Percentiles rank a stretch among this genome's conserved stretches.
phyloP scores from a whole-genome alignment of 2,888 invertebrate genomes.

The Cephus pygmeus region DNA sequence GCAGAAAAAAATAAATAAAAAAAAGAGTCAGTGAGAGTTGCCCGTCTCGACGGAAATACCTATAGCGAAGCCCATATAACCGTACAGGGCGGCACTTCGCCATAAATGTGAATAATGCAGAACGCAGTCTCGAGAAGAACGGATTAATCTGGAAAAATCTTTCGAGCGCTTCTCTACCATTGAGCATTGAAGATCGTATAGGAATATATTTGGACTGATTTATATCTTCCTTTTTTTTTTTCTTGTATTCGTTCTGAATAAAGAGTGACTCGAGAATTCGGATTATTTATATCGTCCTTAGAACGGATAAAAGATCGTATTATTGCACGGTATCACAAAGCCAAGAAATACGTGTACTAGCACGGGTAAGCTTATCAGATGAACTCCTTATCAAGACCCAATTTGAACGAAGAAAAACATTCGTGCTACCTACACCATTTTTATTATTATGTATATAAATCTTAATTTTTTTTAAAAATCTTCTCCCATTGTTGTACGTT shows the following conservation, averaged over 20 bases:
- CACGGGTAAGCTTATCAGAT: background rate
- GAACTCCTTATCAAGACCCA: background rate
- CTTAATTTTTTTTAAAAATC: no score
- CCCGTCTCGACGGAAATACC: background rate
- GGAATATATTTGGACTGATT: background rate
- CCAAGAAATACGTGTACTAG: background rate
- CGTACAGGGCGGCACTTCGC: background rate
- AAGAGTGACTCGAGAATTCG: background rate
- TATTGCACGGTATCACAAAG: background rate
- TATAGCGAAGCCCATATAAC: background rate
- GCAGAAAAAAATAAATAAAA: background rate
- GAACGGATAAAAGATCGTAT: background rate
- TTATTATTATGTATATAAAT: background rate
- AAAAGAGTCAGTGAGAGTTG: background rate
- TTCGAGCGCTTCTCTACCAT: background rate
- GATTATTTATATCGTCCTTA: background rate
- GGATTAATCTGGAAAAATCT: background rate
- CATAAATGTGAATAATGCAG: background rate
- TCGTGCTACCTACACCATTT: background rate
- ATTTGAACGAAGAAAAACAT: background rate
- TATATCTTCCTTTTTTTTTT: background rate
- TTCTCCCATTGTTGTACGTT: background rate
- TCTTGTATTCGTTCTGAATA: background rate
- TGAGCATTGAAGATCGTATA: background rate
- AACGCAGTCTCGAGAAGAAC: background rate